phyloP scores from a whole-genome alignment of 2,113 vertebrate genomes.

The Phaethornis superciliosus region DNA sequence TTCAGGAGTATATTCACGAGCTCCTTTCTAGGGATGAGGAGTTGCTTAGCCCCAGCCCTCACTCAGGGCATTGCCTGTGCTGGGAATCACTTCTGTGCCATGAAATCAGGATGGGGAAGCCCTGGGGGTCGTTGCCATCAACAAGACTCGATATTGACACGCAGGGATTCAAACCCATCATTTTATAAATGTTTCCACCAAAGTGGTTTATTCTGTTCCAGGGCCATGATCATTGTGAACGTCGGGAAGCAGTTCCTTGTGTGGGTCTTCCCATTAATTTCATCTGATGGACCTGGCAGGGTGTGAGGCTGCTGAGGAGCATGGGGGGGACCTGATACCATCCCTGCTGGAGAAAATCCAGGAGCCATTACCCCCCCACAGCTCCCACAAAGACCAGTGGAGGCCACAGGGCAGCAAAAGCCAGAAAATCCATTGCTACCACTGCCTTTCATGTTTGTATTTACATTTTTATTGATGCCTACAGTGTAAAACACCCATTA shows the following conservation, averaged over 20 bases:
- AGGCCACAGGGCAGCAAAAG: not conserved
- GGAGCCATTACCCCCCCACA: fast-evolving
- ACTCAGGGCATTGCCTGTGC: too few species aligned
- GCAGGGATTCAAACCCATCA: not conserved
- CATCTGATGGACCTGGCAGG: not conserved
- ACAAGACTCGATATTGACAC: not conserved
- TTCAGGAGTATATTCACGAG: not conserved
- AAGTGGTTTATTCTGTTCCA: not conserved
- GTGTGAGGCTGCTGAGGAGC: not conserved
- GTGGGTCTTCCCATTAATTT: not conserved
- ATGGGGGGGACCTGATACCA: fast-evolving
- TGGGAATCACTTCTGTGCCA: too few species aligned
- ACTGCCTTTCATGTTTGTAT: not conserved
- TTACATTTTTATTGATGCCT: conserved; percentile 32
- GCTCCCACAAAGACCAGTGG: not conserved
- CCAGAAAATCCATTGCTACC: not conserved
- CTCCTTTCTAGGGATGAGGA: not conserved
- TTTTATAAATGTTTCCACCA: not conserved
- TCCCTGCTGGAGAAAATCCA: fast-evolving
- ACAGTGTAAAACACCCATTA: conserved; percentile 14
- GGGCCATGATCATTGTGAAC: not conserved
- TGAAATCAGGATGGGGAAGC: too few species aligned
- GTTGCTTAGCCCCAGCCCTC: too few species aligned
- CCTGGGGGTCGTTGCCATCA: not conserved
- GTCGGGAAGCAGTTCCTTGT: not conserved